Evolutionary conservation across 1,140 invertebrate species (phyloP).

Genomic region (Helicoverpa zea): DNA sequence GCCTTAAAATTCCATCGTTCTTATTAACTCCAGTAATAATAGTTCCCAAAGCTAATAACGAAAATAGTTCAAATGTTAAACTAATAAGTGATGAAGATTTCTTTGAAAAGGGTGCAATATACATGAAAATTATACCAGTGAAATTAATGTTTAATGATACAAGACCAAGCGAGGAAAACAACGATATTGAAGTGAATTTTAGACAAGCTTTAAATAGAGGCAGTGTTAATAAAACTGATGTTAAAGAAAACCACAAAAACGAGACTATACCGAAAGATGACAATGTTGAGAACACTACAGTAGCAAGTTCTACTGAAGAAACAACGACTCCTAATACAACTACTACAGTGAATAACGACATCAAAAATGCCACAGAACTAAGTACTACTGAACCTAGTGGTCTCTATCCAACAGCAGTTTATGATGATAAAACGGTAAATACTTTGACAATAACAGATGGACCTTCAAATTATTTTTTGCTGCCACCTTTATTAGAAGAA

Average conservation of each 20-base stretch:
- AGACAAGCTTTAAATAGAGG: constrained; percentile 52
- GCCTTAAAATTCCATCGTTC: constrained; percentile 60
- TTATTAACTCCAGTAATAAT: constrained; percentile 67
- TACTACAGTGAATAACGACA: constrained; percentile 33
- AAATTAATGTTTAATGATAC: neutral
- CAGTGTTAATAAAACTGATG: constrained; percentile 34
- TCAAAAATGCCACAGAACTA: constrained; percentile 13
- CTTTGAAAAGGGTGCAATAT: neutral
- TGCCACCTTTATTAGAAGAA: constrained; percentile 59
- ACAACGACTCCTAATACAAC: constrained; percentile 46
- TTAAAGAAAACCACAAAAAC: constrained; percentile 1
- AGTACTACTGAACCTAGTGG: constrained; percentile 1
- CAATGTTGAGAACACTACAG: neutral
- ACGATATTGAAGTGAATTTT: constrained; percentile 54
- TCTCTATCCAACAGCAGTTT: constrained; percentile 62
- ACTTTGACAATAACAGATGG: constrained; percentile 60
- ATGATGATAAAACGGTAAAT: constrained; percentile 63
- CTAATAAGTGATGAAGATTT: neutral
- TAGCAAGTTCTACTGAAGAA: neutral
- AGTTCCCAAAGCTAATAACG: constrained; percentile 62
- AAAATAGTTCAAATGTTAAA: constrained; percentile 38
- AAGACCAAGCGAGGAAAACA: constrained; percentile 14
- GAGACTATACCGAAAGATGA: neutral
- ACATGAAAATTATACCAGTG: neutral
- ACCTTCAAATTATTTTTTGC: constrained; percentile 48